A percentile compares a stretch with the other conserved stretches of the same genome.
These are phyloP conservation scores for Paelopatides confundens DNA, from an alignment of 53 echinoderm and acorn worm genomes.

Conservation along the genomic window DNA sequence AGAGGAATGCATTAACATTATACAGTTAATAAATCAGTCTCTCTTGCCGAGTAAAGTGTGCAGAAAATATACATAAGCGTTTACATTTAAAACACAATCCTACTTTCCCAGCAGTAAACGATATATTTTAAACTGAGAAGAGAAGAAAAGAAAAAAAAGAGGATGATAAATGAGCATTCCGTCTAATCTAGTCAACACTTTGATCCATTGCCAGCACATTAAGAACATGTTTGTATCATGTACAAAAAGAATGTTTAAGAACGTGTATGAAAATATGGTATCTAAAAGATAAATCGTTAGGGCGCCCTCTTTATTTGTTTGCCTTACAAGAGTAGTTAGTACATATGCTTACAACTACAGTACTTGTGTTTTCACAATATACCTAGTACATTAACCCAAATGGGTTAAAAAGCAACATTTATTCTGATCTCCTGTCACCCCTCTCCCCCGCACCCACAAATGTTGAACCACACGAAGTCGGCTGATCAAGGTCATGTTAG, in stretches of 20 bases:
- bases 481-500: too few relatives aligned
- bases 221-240: slow-evolving; percentile 44
- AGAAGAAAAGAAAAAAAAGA: neutral
- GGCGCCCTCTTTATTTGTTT: too few relatives aligned
- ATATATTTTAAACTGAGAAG: neutral
- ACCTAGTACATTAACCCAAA: too few relatives aligned
- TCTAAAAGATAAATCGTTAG: neutral
- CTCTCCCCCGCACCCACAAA: too few relatives aligned
- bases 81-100: neutral
- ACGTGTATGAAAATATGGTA: slow-evolving; percentile 50
- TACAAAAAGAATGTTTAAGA: slow-evolving; percentile 36
- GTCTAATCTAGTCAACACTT: slow-evolving; percentile 50
- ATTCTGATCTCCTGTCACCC: too few relatives aligned
- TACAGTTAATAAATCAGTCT: neutral
- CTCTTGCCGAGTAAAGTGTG: neutral
- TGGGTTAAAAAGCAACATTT: too few relatives aligned
- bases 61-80: neutral
- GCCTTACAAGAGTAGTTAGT: too few relatives aligned
- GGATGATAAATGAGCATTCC: neutral
- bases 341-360: too few relatives aligned
- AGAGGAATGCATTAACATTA: neutral
- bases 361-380: too few relatives aligned
- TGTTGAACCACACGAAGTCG: too few relatives aligned
- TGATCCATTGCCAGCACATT: slow-evolving; percentile 55
- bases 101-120: neutral